Evolutionary conservation across 2,888 invertebrate genomes (phyloP).

Genomic region (Catocala nupta): DNA sequence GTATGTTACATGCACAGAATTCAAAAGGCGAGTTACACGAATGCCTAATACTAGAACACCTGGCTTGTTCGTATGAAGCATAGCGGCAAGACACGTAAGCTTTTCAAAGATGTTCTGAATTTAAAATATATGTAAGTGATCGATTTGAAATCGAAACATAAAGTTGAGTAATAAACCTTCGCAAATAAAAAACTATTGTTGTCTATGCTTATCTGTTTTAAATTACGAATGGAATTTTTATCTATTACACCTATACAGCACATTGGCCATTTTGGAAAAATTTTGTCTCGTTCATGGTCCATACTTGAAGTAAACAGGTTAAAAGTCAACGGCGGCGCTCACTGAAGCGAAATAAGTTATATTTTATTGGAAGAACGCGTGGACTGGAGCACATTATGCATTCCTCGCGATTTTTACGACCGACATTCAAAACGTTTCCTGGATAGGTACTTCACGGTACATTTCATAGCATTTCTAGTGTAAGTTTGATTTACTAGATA

Average conservation of each 20-base stretch:
- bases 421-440: constrained; percentile 44
- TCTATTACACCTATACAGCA: constrained; percentile 5
- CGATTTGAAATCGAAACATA: constrained; percentile 40
- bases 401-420: constrained; percentile 47
- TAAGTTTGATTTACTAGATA: constrained; percentile 12
- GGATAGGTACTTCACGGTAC: constrained; percentile 25
- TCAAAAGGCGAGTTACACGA: constrained; percentile 46
- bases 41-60: constrained; percentile 49
- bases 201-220: constrained; percentile 40
- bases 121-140: constrained; percentile 41
- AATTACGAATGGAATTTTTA: constrained; percentile 43
- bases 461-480: constrained; percentile 1
- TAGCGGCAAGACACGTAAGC: constrained; percentile 43
- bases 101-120: constrained; percentile 50
- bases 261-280: constrained; percentile 25
- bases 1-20: constrained; percentile 54
- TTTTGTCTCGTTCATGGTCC: constrained; percentile 1
- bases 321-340: constrained; percentile 15
- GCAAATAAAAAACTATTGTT: constrained; percentile 38
- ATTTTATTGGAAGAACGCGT: constrained; percentile 43
- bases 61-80: constrained; percentile 46
- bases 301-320: constrained; percentile 23
- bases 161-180: constrained; percentile 23
- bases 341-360: constrained; percentile 50
- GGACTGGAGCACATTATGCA: constrained; percentile 41